Evolutionary conservation across 2,888 invertebrate species (phyloP).

Genomic region (Tachystola acroxantha): DNA sequence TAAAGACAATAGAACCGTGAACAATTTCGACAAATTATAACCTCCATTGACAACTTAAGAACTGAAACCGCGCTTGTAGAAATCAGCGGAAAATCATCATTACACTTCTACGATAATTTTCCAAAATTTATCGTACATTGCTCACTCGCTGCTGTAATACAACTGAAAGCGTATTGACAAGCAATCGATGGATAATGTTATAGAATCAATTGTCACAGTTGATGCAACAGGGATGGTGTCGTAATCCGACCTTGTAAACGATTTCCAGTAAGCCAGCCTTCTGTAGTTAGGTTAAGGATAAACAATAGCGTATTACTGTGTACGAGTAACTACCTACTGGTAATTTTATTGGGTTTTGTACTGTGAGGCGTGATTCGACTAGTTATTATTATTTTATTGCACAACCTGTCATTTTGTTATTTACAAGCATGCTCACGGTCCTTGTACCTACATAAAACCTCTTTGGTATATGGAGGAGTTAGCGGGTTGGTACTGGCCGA

Average conservation of each 20-base stretch:
- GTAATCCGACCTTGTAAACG: conserved; percentile 41
- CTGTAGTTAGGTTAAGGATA: conserved; percentile 39
- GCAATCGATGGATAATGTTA: conserved; percentile 12
- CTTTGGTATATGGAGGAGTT: too few relatives aligned
- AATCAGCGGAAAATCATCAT: conserved; percentile 9
- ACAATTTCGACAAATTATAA: background rate
- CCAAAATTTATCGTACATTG: background rate
- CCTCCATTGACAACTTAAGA: background rate
- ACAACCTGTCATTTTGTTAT: too few relatives aligned
- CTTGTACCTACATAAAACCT: too few relatives aligned
- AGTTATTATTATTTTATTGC: background rate
- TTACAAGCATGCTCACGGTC: too few relatives aligned
- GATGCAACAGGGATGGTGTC: conserved; percentile 14
- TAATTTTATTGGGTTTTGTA: background rate
- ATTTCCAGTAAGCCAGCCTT: conserved; percentile 32
- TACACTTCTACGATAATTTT: background rate
- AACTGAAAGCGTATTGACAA: background rate
- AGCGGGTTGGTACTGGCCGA: too few relatives aligned
- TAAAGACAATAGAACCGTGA: background rate
- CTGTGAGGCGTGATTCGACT: background rate
- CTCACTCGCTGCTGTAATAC: background rate
- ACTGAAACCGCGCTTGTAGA: conserved; percentile 4
- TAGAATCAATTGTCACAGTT: conserved; percentile 9
- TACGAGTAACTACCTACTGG: background rate
- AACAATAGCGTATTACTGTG: conserved; percentile 22